Evolutionary conservation across 2,888 invertebrate species (phyloP), one percentile per base, ranked within the genome.

Genomic region (Brachynemurus nebulosus): DNA sequence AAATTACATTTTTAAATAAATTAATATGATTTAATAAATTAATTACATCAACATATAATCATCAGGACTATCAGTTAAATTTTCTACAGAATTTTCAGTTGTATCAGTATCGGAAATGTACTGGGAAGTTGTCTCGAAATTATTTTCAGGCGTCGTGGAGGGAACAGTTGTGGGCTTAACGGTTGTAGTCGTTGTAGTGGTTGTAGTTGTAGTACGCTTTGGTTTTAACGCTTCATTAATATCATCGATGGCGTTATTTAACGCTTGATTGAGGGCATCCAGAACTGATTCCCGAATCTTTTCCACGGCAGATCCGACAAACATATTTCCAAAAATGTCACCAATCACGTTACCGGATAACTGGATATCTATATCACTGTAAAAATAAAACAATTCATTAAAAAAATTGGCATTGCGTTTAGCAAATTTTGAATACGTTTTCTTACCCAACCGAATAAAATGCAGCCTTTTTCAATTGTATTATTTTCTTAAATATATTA

Each of bases 361-460:
- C 14, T 30, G n/a, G 4, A 30, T 3, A 30, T 30, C 30, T 6
- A 30, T 30, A 3, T 6, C 11, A 5, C 30, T 30, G 9, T 7
- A 7, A 23, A 23, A 23, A 23, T 23, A 7, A 23, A 23, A 7
- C 23, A 23, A 23, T 7, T 23, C 6, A 9, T 23, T 7, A 23
- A 23, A 23, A 23, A 9, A 23, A 23, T 23, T 9, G 23, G 9
- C n/a, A n/a, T n/a, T 23, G 9, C 6, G 23, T 23, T 23, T 9
- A 7, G 23, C 6, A 23, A 23, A 7, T 9, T 23, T 7, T 7
- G 9, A 23, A 9, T 7, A 23, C 6, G 9, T 23, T 23, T 23
- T 23, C 30, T 30, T 30, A 30, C 30, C 30, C 30, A 30, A 30
- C 14, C n/a, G n/a, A n/a, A 30, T 30, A 30, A n/a, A 30, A 30